A percentile compares a stretch with the other conserved stretches of the same genome.
Conservation (phyloP, 2,113 vertebrate genomes). For the Melanerpes aurifrons region DNA sequence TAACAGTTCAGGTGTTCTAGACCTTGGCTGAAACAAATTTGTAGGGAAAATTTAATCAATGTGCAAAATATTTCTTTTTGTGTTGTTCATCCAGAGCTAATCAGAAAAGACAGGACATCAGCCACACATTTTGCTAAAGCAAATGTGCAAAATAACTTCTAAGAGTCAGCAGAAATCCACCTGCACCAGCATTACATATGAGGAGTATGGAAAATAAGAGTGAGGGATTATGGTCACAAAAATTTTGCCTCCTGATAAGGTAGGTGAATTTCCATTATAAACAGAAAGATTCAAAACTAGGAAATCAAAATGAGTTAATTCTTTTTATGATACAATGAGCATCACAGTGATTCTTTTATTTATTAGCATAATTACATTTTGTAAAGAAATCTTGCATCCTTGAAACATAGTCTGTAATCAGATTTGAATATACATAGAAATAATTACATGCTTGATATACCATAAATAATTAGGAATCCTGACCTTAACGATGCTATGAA, state of each 20-base stretch:
- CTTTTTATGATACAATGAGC: not conserved
- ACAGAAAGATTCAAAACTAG: not conserved
- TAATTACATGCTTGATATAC: slow-evolving; percentile 35
- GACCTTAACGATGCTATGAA: not conserved
- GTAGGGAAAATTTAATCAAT: not conserved
- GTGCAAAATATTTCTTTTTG: not conserved
- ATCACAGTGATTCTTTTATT: not conserved
- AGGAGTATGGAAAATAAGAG: not conserved
- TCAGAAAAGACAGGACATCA: not conserved
- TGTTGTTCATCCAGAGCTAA: not conserved
- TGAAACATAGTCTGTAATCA: slow-evolving; percentile 9
- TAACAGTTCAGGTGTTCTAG: not conserved
- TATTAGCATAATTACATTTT: not conserved
- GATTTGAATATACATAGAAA: slow-evolving; percentile 22
- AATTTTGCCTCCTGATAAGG: not conserved
- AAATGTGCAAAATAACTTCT: not conserved
- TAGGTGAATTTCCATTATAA: not conserved
- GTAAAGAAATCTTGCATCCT: not conserved
- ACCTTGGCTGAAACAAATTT: not conserved
- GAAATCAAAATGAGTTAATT: not conserved
- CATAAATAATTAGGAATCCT: slow-evolving; percentile 26
- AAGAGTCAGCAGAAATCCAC: not conserved
- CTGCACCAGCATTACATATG: not conserved
- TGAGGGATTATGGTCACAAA: not conserved
- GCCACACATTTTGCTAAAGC: not conserved